Evolutionary conservation across 2,113 vertebrate genomes (phyloP).

Genomic region (Burhinus bistriatus): DNA sequence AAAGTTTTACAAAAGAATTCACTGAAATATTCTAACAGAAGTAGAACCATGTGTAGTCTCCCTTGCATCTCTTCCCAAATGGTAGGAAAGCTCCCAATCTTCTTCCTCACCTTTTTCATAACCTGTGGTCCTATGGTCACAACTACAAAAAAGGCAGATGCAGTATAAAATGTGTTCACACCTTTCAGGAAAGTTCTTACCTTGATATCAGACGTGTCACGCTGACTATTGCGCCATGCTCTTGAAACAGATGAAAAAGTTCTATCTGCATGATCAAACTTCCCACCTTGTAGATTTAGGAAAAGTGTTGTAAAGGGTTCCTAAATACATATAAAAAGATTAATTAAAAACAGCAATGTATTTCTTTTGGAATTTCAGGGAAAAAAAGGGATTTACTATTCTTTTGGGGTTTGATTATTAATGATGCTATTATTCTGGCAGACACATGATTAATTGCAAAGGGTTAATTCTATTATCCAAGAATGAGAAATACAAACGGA

Average conservation of each 20-base stretch:
- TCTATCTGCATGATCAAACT: conserved; percentile 97
- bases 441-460: not conserved
- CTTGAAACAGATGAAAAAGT: conserved; percentile 94
- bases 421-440: not conserved
- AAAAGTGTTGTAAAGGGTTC: conserved; percentile 98
- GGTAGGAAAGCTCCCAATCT: not conserved
- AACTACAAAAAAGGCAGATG: not conserved
- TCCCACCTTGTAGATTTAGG: conserved; percentile 97
- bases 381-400: not conserved
- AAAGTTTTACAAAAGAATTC: not conserved
- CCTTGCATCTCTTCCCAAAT: not conserved
- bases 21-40: not conserved
- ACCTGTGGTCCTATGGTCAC: no score
- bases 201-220: conserved; percentile 98
- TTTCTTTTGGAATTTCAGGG: not conserved
- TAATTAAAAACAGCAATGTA: not conserved
- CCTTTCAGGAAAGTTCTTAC: conserved; percentile 62
- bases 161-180: not conserved
- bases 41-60: not conserved
- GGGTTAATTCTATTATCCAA: not conserved
- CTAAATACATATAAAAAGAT: conserved; percentile 56
- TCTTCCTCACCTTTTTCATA: not conserved
- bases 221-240: conserved; percentile 96
- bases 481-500: not conserved
- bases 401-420: not conserved